phyloP scores from a whole-genome alignment of 2,113 vertebrate genomes.

The Diphyllodes magnificus region DNA sequence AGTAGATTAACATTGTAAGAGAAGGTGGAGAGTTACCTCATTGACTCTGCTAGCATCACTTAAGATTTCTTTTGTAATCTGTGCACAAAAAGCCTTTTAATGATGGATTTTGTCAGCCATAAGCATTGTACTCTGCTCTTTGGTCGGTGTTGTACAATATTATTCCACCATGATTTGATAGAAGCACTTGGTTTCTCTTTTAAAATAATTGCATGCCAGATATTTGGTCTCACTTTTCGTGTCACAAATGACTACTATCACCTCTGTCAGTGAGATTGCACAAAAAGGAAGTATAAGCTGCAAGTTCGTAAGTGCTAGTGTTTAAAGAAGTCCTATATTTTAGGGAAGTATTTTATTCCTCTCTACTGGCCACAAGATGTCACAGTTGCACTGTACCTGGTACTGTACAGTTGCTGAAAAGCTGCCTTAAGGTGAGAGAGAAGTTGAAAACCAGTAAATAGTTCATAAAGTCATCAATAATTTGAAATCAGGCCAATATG shows the following conservation, averaged over 20 bases:
- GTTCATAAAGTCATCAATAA: background rate
- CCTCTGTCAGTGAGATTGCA: background rate
- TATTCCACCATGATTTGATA: background rate
- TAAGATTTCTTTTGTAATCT: background rate
- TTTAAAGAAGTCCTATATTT: background rate
- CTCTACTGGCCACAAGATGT: constrained; percentile 58
- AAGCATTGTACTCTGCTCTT: background rate
- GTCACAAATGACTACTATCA: background rate
- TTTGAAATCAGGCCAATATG: background rate
- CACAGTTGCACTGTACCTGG: background rate
- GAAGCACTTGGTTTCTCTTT: background rate
- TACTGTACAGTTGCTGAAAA: background rate
- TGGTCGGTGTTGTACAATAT: background rate
- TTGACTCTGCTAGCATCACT: background rate
- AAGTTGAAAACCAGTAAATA: background rate
- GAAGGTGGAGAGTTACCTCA: background rate
- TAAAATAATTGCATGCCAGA: background rate
- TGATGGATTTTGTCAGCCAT: background rate
- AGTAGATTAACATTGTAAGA: background rate
- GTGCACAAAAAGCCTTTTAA: background rate
- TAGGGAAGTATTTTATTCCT: background rate
- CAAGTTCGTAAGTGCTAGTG: background rate
- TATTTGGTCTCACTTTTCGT: background rate
- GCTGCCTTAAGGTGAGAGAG: background rate
- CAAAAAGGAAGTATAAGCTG: background rate